Percentiles rank a stretch among this genome's conserved stretches.
phyloP scores from a whole-genome alignment of 1,140 invertebrate species.

The Zophobas atratus region DNA sequence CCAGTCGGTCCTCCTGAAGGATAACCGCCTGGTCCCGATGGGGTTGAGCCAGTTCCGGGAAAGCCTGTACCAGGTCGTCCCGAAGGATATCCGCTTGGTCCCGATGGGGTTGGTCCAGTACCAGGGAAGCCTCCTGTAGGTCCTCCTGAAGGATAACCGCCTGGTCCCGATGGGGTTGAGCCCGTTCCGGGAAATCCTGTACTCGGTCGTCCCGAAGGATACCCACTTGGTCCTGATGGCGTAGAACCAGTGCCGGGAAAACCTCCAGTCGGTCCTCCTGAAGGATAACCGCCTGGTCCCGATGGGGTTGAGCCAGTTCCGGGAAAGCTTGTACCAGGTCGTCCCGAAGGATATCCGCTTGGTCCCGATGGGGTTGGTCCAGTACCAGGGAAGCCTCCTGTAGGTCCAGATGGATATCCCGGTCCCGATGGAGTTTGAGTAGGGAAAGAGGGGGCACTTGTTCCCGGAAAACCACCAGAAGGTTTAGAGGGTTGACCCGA shows the following conservation, averaged over 20 bases:
- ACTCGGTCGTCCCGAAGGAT: constrained; percentile 43
- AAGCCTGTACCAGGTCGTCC: neutral
- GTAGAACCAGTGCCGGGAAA: constrained; percentile 45
- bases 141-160: constrained; percentile 23
- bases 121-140: constrained; percentile 48
- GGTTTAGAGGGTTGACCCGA: constrained; percentile 9
- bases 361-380: constrained; percentile 9
- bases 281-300: constrained; percentile 50
- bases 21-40: constrained; percentile 14
- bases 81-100: constrained; percentile 29
- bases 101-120: neutral
- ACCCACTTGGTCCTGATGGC: constrained; percentile 42
- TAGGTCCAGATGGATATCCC: constrained; percentile 39
- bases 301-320: constrained; percentile 23
- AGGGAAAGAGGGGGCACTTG: neutral
- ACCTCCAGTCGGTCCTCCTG: constrained; percentile 40
- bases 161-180: constrained; percentile 60
- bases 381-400: constrained; percentile 19
- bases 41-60: neutral
- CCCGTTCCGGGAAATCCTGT: constrained; percentile 57
- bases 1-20: constrained; percentile 40
- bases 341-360: constrained; percentile 32
- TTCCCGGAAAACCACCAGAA: constrained; percentile 27
- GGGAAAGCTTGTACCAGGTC: constrained; percentile 8
- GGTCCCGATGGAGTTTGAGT: constrained; percentile 44